A percentile compares a stretch with the other conserved stretches of the same genome.
These are phyloP conservation scores for Zaprionus inermis DNA, from an alignment of 1,140 invertebrate genomes.

Conservation along the genomic window DNA sequence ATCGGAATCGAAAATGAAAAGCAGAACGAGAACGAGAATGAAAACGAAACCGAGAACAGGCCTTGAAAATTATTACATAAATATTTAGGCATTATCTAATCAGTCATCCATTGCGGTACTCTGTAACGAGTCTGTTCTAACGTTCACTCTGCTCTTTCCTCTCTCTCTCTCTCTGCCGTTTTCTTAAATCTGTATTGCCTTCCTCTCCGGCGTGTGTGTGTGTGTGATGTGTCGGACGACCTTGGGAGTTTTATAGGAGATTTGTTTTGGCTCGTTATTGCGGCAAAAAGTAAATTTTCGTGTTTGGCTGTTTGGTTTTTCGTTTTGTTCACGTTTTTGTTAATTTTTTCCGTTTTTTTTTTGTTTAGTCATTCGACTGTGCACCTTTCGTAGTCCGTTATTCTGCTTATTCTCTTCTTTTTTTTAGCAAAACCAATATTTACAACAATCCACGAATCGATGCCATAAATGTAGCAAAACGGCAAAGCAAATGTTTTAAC, in stretches of 20 bases:
- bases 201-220: background rate
- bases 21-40: background rate
- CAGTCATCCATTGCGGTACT: conserved; percentile 4
- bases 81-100: conserved; percentile 23
- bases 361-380: conserved; percentile 46
- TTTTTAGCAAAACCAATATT: conserved; percentile 29
- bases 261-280: conserved; percentile 35
- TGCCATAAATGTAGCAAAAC: conserved; percentile 34
- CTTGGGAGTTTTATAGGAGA: conserved; percentile 32
- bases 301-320: conserved; percentile 35
- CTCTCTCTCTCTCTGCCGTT: background rate
- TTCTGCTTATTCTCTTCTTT: conserved; percentile 20
- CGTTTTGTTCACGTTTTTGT: conserved; percentile 20
- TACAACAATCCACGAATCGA: conserved; percentile 24
- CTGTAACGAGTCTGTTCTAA: conserved; percentile 20
- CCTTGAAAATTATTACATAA: conserved; percentile 25
- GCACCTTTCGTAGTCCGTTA: conserved; percentile 1
- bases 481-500: background rate
- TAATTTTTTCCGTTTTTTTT: conserved; percentile 22
- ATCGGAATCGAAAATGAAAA: background rate
- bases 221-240: conserved; percentile 26
- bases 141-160: conserved; percentile 13
- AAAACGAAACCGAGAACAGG: conserved; percentile 5
- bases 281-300: conserved; percentile 28
- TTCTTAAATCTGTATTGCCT: background rate